phyloP scores from a whole-genome alignment of 1,140 invertebrate genomes.

The Eulimnadia texana region DNA sequence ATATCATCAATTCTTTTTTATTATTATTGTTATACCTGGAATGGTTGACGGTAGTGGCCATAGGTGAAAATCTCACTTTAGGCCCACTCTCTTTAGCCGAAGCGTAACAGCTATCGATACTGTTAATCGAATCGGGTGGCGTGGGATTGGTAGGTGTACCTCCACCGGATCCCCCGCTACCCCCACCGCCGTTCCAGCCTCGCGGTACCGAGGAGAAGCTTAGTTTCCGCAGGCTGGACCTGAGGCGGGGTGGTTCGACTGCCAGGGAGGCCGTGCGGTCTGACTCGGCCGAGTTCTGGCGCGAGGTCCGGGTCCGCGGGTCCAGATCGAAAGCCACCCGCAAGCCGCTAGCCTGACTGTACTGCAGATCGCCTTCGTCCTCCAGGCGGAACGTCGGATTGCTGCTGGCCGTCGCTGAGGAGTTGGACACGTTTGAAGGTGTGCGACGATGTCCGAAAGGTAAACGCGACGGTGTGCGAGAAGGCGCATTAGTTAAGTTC shows the following conservation, averaged over 20 bases:
- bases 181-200: constrained; percentile 31
- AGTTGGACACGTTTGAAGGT: constrained; percentile 53
- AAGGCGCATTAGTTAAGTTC: constrained; percentile 30
- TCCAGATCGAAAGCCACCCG: constrained; percentile 17
- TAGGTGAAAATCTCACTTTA: constrained; percentile 64
- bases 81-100: constrained; percentile 56
- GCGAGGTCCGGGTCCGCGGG: constrained; percentile 27
- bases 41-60: constrained; percentile 24
- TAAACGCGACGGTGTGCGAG: not conserved
- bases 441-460: constrained; percentile 41
- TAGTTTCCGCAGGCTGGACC: constrained; percentile 58
- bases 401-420: constrained; percentile 33
- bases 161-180: constrained; percentile 37
- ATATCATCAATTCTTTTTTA: too few species aligned
- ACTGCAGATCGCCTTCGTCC: constrained; percentile 35
- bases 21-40: too few species aligned
- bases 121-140: constrained; percentile 64
- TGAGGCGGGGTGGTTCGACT: constrained; percentile 38
- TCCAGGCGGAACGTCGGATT: constrained; percentile 46
- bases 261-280: constrained; percentile 58
- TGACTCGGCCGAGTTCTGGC: constrained; percentile 43
- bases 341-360: constrained; percentile 12
- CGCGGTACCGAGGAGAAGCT: constrained; percentile 32
- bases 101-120: constrained; percentile 68
- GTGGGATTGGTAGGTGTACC: constrained; percentile 71